Conservation (phyloP, 2,113 vertebrate species). For the Phalacrocorax aristotelis region DNA sequence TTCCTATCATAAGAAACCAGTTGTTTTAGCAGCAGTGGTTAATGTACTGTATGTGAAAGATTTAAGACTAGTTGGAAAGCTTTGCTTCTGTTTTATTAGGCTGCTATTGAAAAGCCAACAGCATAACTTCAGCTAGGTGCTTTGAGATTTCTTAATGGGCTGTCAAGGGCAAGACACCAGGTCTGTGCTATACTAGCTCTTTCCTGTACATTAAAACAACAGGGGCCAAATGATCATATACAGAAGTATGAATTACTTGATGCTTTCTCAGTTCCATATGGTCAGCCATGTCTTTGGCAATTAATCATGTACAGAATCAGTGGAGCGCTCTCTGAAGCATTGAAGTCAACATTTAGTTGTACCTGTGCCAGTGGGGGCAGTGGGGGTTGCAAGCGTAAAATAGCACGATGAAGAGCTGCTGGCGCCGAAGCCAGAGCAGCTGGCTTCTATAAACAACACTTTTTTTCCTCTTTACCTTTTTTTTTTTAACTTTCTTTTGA, state of each 20-base stretch:
- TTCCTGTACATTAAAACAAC: slow-evolving; percentile 82
- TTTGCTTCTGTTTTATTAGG: slow-evolving; percentile 85
- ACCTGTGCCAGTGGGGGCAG: slow-evolving; percentile 76
- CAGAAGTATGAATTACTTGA: slow-evolving; percentile 85
- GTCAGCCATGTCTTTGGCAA: slow-evolving; percentile 83
- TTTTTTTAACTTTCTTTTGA: slow-evolving; percentile 39
- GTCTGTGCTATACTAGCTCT: slow-evolving; percentile 76
- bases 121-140: slow-evolving; percentile 80
- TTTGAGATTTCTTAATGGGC: slow-evolving; percentile 86
- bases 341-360: slow-evolving; percentile 81
- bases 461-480: slow-evolving; percentile 40
- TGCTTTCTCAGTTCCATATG: slow-evolving; percentile 86
- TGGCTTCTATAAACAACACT: slow-evolving; percentile 81
- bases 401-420: slow-evolving; percentile 71
- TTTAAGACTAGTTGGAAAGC: slow-evolving; percentile 85
- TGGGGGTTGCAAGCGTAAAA: slow-evolving; percentile 68
- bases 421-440: slow-evolving; percentile 76
- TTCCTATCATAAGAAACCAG: slow-evolving; percentile 83
- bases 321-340: slow-evolving; percentile 78
- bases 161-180: slow-evolving; percentile 84
- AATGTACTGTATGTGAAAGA: slow-evolving; percentile 84
- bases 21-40: slow-evolving; percentile 80
- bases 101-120: slow-evolving; percentile 84
- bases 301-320: slow-evolving; percentile 83
- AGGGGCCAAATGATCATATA: slow-evolving; percentile 78